Base-by-base conservation (phyloP, 2,888 invertebrate genomes). In the Aphidius colemani region DNA sequence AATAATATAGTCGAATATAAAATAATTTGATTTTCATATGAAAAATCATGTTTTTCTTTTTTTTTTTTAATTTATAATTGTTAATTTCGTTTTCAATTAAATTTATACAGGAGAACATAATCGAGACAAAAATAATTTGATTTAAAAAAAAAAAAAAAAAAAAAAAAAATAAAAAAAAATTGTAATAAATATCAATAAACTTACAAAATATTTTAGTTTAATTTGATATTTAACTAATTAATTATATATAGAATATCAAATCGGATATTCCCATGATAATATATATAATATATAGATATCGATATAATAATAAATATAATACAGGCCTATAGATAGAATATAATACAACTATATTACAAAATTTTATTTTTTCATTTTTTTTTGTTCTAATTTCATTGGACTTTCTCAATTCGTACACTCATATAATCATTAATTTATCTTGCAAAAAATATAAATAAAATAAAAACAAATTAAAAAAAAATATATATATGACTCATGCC, bases 291-390 rank as follows among this genome's bases (percentile, higher is more conserved):
- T 30, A 64, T 66, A 66, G 65, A 67, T 70, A 69, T 44, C 50
- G 66, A 66, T 30, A 30, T 70, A 67, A 66, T 71, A 77, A 76
- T 77, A 77, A 78, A 77, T 81, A 81, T 80, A 78, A 80, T 80
- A 82, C 80, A 82, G 74, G 77, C 79, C 78, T 82, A 79, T 81
- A 74, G 76, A 78, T 80, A 78, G 70, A 71, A 72, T 82, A 82
- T 80, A 74, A 73, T 81, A 82, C 81, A 81, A 72, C 75, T 82
- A 82, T 82, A 71, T 78, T 82, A 82, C 82, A 82, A 78, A 30
- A 30, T 30, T 30, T 30, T 30, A 30, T 30, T 30, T 30, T 69
- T 71, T 68, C 69, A 18, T 48, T 60, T 53, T 55, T 57, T 45
- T 10, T 18, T 49, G 8, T 41, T 66, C 55, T 30, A 51, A 49